Evolutionary conservation across 2,888 invertebrate genomes (phyloP).

Genomic region (Rotaria sp.): DNA sequence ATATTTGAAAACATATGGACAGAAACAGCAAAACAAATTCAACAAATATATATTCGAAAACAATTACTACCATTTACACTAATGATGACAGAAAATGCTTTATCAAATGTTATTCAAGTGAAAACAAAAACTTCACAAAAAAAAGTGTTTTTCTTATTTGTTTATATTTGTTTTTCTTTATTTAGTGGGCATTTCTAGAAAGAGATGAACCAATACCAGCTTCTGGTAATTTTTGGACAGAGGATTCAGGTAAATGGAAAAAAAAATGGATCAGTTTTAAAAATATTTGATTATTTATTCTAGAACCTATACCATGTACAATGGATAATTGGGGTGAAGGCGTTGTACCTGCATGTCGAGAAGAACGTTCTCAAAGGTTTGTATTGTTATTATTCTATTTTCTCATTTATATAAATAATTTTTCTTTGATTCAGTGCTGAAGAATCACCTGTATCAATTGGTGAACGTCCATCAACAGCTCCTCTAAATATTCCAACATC

Average conservation of each 20-base stretch:
- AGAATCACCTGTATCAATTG: neutral
- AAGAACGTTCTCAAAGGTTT: neutral
- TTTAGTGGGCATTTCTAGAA: constrained; percentile 15
- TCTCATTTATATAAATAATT: neutral
- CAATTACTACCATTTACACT: constrained; percentile 54
- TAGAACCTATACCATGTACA: neutral
- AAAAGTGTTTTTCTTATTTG: too few species aligned
- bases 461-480: neutral
- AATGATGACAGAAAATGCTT: constrained; percentile 53
- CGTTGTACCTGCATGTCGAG: constrained; percentile 8
- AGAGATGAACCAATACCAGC: neutral
- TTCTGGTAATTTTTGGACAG: neutral
- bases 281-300: neutral
- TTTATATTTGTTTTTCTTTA: neutral
- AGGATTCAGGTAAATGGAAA: neutral
- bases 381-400: neutral
- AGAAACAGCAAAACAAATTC: constrained; percentile 47
- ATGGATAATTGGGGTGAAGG: constrained; percentile 25
- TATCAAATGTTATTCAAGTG: constrained; percentile 53
- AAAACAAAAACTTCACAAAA: neutral
- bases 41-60: constrained; percentile 49
- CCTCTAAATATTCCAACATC: neutral
- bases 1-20: constrained; percentile 51
- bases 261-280: neutral
- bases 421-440: neutral